Evolutionary conservation across 2,888 invertebrate species (phyloP).

Genomic region (Tipula confusa): DNA sequence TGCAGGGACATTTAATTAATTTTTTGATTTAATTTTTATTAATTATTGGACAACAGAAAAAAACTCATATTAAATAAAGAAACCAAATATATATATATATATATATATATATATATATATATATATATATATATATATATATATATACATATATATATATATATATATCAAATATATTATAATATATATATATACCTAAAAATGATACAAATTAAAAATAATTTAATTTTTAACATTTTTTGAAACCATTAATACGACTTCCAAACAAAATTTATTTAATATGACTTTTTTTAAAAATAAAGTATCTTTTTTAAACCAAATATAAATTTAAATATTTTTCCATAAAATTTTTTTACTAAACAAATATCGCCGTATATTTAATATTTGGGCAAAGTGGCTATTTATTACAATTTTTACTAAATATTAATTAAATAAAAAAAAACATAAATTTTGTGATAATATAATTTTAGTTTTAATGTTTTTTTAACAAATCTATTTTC

Average conservation of each 20-base stretch:
- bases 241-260: background rate
- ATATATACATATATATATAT: too few species aligned
- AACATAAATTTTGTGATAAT: constrained; percentile 7
- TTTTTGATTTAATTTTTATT: background rate
- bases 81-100: background rate
- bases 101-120: too few species aligned
- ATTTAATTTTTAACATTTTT: background rate
- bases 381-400: constrained; percentile 3
- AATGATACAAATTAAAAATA: background rate
- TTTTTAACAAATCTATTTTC: background rate
- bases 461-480: constrained; percentile 12
- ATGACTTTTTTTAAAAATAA: background rate
- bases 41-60: background rate
- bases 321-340: background rate
- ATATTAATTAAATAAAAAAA: background rate
- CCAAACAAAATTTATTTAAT: constrained; percentile 14
- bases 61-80: constrained; percentile 1
- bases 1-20: background rate
- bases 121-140: too few species aligned
- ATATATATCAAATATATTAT: too few species aligned
- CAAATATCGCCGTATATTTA: background rate
- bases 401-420: background rate
- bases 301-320: too few species aligned
- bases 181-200: too few species aligned
- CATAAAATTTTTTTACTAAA: background rate